These are phyloP conservation scores for Rhagoletis pomonella DNA, from an alignment of 1,140 invertebrate species.

Conservation along the genomic window DNA sequence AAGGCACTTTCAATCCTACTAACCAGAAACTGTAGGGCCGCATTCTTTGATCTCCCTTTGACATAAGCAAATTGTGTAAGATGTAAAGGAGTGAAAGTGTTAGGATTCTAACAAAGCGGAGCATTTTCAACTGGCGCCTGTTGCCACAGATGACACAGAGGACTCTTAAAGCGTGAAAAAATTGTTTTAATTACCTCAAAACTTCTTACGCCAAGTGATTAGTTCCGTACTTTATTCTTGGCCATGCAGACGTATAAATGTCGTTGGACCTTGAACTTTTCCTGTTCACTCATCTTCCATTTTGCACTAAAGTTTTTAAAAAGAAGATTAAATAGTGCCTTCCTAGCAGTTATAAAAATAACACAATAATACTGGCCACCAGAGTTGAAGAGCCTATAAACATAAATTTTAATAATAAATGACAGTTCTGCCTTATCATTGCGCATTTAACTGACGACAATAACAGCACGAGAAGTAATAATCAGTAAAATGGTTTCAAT, in stretches of 20 bases:
- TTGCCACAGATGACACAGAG: too few relatives aligned
- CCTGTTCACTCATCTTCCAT: background rate
- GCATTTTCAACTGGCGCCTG: too few relatives aligned
- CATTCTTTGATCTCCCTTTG: too few relatives aligned
- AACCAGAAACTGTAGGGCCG: too few relatives aligned
- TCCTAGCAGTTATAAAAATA: background rate
- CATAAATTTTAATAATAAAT: slow-evolving; percentile 43
- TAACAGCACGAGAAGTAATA: background rate
- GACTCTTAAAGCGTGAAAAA: too few relatives aligned
- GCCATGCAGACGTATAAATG: too few relatives aligned
- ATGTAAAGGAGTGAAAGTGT: too few relatives aligned
- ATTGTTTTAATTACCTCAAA: background rate
- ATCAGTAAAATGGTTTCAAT: background rate
- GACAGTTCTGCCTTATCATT: background rate
- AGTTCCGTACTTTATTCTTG: too few relatives aligned
- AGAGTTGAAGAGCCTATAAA: background rate
- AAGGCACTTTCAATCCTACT: too few relatives aligned
- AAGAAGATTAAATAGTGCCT: background rate
- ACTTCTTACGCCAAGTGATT: background rate
- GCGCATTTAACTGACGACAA: background rate
- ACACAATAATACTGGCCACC: background rate
- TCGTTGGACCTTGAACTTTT: too few relatives aligned
- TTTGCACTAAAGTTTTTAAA: background rate
- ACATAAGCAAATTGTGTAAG: too few relatives aligned
- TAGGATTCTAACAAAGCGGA: too few relatives aligned